Evolutionary conservation across 2,113 vertebrate genomes (phyloP).

Genomic region (Caranx melampygus): DNA sequence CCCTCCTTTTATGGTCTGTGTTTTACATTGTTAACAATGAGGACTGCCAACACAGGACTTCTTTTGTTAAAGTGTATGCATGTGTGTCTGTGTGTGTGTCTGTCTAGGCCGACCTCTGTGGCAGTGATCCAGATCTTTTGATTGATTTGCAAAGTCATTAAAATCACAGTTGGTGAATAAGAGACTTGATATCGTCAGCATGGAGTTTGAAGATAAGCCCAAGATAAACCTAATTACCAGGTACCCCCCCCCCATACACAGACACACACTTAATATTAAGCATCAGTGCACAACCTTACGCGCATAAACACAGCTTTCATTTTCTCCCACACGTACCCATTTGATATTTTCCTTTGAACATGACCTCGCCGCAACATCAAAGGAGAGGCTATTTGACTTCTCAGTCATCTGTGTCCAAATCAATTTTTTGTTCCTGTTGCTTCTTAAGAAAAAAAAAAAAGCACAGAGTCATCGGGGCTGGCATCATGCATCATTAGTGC

Average conservation of each 20-base stretch:
- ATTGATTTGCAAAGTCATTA: conserved; percentile 71
- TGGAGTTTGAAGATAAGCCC: conserved; percentile 43
- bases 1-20: background rate
- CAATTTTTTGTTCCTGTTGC: conserved; percentile 38
- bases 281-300: conserved; percentile 10
- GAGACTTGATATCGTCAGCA: conserved; percentile 33
- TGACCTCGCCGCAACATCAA: conserved; percentile 70
- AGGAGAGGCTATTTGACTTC: conserved; percentile 63
- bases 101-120: conserved; percentile 41
- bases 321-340: conserved; percentile 43
- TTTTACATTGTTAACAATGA: conserved; percentile 12
- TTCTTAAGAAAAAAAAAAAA: conserved; percentile 20
- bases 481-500: conserved; percentile 61
- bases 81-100: background rate
- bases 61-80: conserved; percentile 17
- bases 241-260: conserved; percentile 14
- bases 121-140: conserved; percentile 55
- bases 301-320: conserved; percentile 39
- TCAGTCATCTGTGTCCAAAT: conserved; percentile 63
- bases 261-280: conserved; percentile 32
- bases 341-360: conserved; percentile 67
- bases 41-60: conserved; percentile 12
- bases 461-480: conserved; percentile 23
- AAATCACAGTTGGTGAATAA: conserved; percentile 56
- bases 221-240: conserved; percentile 60